Base-by-base conservation (phyloP, 1,140 invertebrate species). In the Heliconius melpomene region DNA sequence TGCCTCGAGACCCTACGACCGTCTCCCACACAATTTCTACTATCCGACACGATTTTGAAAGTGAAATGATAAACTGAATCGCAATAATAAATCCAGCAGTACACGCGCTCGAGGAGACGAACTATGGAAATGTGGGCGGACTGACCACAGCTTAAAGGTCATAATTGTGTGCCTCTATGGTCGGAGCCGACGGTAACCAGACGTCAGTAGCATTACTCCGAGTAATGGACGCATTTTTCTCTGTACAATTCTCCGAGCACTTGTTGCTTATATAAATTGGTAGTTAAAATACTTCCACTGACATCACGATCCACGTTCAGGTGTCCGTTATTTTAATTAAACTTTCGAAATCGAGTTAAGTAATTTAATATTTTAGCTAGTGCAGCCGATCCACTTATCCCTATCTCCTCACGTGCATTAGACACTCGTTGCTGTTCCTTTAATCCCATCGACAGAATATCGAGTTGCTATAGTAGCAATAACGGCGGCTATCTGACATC, bases 21-120 rank as follows among this genome's bases (percentile, higher is more conserved):
- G 88, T 87, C 89, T 87, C 86, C 86, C 87, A 90, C 88, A 87
- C 88, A 82, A 86, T 91, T 91, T 91, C 88, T 89, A 89, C 86
- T 84, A 88, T 86, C 86, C 81, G 84, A 89, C 89, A 91, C 88
- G 88, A 87, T 87, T 88, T 87, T 82, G 89, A 91, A 91, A 92
- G 90, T 91, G 88, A 91, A 91, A 91, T 85, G 89, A 87, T 86
- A 84, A 85, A 83, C 83, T 84, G 84, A 85, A 85, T 84, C 85
- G 84, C 81, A 84, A 86, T 88, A 90, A 89, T 91, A 89, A 90
- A 90, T 90, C 88, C 86, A 83, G 77, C 57, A 74, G 78, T 82
- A 84, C 81, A 85, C 79, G 80, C 78, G 85, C 81, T 36, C 57
- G 52, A 36, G 1, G 60, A 66, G 60, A 75, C 75, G 74, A 72